A percentile compares a stretch with the other conserved stretches of the same genome.
Evolutionary conservation across 2,113 vertebrate genomes (phyloP).

Genomic region (Brienomyrus longianalis): DNA sequence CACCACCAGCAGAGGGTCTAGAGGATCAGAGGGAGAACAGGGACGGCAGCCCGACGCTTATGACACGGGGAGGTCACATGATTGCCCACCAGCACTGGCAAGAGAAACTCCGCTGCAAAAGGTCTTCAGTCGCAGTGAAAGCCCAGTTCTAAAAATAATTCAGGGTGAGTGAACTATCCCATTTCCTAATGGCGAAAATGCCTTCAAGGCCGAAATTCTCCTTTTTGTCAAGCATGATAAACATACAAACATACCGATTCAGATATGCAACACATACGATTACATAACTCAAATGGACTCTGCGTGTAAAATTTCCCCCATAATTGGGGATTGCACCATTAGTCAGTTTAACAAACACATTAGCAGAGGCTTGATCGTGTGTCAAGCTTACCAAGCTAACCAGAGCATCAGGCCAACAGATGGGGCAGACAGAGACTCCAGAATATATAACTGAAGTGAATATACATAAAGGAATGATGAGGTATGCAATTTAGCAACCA

Average conservation of each 20-base stretch:
- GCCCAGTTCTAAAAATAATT: neutral
- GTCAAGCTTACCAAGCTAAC: neutral
- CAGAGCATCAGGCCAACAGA: neutral
- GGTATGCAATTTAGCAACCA: neutral
- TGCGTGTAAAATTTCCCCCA: neutral
- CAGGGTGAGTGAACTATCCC: neutral
- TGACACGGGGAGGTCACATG: neutral
- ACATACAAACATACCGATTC: neutral
- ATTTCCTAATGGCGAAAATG: neutral
- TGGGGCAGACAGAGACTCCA: neutral
- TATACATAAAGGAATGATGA: neutral
- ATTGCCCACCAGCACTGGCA: neutral
- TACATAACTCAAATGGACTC: neutral
- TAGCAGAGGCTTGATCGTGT: neutral
- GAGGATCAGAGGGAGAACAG: slow-evolving; percentile 27
- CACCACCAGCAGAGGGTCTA: neutral
- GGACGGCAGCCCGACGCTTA: neutral
- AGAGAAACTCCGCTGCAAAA: neutral
- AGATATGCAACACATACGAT: neutral
- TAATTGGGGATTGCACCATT: neutral
- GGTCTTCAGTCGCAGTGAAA: neutral
- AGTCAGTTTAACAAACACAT: neutral
- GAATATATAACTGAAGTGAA: neutral
- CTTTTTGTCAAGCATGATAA: neutral
- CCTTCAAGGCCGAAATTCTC: neutral